phyloP scores from a whole-genome alignment of 2,797 vertebrate genomes.

The Emydoidea blandingii region DNA sequence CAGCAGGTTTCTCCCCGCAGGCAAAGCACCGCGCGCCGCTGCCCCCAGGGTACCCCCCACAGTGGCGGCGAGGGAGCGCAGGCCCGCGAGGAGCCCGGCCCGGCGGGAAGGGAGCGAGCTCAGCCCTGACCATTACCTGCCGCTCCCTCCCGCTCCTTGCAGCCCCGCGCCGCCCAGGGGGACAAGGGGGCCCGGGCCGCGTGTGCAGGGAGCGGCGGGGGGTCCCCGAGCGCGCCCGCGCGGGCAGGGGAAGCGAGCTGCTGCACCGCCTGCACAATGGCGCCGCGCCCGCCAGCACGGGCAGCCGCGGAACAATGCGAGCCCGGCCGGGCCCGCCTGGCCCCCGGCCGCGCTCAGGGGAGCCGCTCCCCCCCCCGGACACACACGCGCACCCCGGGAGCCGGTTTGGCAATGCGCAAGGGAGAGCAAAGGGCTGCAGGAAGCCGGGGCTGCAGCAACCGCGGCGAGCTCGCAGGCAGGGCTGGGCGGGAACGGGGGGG shows the following conservation, averaged over 20 bases:
- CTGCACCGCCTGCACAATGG: background rate
- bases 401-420: background rate
- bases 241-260: constrained; percentile 6
- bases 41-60: background rate
- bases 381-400: no score
- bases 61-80: background rate
- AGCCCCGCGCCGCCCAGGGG: constrained; percentile 22
- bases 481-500: constrained; percentile 64
- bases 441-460: background rate
- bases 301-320: background rate
- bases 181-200: background rate
- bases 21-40: no score
- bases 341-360: background rate
- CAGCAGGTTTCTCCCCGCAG: background rate
- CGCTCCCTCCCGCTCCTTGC: background rate
- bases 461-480: background rate
- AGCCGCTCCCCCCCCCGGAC: background rate
- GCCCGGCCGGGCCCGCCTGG: background rate
- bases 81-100: background rate
- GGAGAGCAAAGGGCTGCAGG: constrained; percentile 27
- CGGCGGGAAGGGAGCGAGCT: background rate
- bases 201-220: background rate
- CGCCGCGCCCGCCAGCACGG: background rate
- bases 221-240: constrained; percentile 58
- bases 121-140: constrained; percentile 39